Conservation (phyloP, 37 sponge, comb jelly and placozoan genomes). For the Eunapius fragilis region DNA sequence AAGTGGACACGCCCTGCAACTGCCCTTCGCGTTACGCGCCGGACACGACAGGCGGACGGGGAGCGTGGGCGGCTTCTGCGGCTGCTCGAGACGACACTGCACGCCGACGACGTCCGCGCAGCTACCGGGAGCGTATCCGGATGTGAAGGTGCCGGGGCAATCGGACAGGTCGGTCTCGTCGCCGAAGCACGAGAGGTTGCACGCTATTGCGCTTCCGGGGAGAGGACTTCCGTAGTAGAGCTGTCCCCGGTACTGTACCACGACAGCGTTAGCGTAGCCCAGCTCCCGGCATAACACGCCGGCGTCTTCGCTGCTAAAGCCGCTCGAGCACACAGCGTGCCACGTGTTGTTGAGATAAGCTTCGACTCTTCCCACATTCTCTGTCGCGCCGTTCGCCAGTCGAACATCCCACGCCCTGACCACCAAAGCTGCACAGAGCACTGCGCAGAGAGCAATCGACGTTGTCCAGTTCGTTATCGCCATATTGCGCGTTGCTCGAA, state of each 20-base stretch:
- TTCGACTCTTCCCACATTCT: slow-evolving; percentile 65
- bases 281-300: slow-evolving; percentile 64
- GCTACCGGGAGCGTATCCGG: slow-evolving; percentile 34
- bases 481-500: neutral
- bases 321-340: slow-evolving; percentile 78
- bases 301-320: slow-evolving; percentile 35
- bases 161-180: slow-evolving; percentile 31
- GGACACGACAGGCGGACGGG: slow-evolving; percentile 64
- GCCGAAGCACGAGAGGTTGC: slow-evolving; percentile 45
- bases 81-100: slow-evolving; percentile 21
- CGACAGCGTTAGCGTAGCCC: slow-evolving; percentile 29
- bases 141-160: neutral
- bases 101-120: slow-evolving; percentile 70
- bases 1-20: slow-evolving; percentile 36
- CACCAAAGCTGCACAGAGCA: neutral
- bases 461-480: neutral
- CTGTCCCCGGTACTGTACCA: neutral
- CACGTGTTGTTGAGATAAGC: slow-evolving; percentile 55
- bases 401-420: slow-evolving; percentile 39
- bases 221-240: slow-evolving; percentile 31
- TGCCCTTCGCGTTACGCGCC: neutral
- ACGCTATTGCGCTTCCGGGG: slow-evolving; percentile 45
- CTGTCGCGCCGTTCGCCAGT: slow-evolving; percentile 18
- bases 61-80: slow-evolving; percentile 15
- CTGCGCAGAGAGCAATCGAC: neutral